These are phyloP conservation scores for Alsophila aescularia DNA, from an alignment of 2,888 invertebrate species.

Conservation along the genomic window DNA sequence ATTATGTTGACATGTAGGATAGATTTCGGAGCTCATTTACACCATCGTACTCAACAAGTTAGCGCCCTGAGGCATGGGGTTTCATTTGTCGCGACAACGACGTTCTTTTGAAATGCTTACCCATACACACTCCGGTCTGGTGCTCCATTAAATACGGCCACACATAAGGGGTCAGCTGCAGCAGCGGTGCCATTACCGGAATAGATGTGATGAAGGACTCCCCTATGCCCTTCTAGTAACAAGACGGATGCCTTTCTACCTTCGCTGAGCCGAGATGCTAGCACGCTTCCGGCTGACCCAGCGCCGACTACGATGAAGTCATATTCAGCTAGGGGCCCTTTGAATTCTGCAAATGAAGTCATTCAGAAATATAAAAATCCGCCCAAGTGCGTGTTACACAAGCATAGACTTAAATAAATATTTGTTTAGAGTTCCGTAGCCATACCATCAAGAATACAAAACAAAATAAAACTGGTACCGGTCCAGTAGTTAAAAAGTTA, in stretches of 20 bases:
- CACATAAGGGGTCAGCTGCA: constrained; percentile 72
- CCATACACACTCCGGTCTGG: constrained; percentile 80
- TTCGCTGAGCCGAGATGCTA: constrained; percentile 79
- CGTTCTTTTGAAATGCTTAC: constrained; percentile 27
- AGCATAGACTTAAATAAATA: no score
- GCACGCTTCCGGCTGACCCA: constrained; percentile 81
- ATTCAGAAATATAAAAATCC: no score
- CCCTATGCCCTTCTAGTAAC: constrained; percentile 76
- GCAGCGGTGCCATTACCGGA: constrained; percentile 70
- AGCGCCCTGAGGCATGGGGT: no score
- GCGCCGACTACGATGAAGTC: constrained; percentile 83
- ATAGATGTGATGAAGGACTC: constrained; percentile 73
- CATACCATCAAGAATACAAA: no score
- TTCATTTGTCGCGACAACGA: no score
- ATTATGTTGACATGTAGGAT: no score
- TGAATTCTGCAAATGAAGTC: constrained; percentile 63
- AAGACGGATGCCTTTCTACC: constrained; percentile 73
- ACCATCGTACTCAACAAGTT: no score
- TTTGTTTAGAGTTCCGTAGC: no score
- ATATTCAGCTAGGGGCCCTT: constrained; percentile 67
- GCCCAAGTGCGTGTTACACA: no score
- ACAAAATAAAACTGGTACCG: no score
- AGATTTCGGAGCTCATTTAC: no score
- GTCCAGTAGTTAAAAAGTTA: no score
- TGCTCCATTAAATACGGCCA: constrained; percentile 84